Evolutionary conservation across 92 coral and sea anemone species (phyloP).

Genomic region (Epizoanthus scotinus): DNA sequence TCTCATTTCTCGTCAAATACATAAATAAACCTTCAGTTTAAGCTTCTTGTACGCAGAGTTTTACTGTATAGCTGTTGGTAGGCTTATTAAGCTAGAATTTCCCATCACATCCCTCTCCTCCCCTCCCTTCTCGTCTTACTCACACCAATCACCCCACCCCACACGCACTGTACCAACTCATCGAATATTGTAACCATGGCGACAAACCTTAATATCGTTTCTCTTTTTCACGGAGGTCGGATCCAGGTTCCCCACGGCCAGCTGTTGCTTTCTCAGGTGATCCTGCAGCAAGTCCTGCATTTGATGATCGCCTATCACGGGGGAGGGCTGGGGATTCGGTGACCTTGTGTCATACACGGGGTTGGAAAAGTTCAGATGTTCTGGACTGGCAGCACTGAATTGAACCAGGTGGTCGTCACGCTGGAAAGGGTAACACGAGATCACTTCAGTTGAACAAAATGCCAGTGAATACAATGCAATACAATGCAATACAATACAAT

Average conservation of each 20-base stretch:
- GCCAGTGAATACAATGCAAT: too few relatives aligned
- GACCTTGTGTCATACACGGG: conserved; percentile 47
- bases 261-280: conserved; percentile 53
- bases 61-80: too few relatives aligned
- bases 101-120: too few relatives aligned
- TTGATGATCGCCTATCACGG: neutral
- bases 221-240: conserved; percentile 64
- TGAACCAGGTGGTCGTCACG: conserved; percentile 40
- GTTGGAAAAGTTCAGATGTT: conserved; percentile 58
- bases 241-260: conserved; percentile 58
- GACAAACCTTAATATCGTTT: conserved; percentile 78
- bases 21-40: too few relatives aligned
- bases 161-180: too few relatives aligned
- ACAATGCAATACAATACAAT: too few relatives aligned
- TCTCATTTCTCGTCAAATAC: too few relatives aligned
- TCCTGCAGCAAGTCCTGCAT: conserved; percentile 42
- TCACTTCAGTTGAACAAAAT: neutral
- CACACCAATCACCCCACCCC: too few relatives aligned
- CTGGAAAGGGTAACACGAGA: neutral
- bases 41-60: too few relatives aligned
- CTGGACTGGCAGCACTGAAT: conserved; percentile 36
- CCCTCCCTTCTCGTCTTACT: too few relatives aligned
- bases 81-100: too few relatives aligned
- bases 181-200: too few relatives aligned
- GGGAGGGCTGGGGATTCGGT: conserved; percentile 7